Percentiles rank a stretch among this genome's conserved stretches.
Evolutionary conservation across 2,797 vertebrate genomes (phyloP).

Genomic region (Perodicticus potto): DNA sequence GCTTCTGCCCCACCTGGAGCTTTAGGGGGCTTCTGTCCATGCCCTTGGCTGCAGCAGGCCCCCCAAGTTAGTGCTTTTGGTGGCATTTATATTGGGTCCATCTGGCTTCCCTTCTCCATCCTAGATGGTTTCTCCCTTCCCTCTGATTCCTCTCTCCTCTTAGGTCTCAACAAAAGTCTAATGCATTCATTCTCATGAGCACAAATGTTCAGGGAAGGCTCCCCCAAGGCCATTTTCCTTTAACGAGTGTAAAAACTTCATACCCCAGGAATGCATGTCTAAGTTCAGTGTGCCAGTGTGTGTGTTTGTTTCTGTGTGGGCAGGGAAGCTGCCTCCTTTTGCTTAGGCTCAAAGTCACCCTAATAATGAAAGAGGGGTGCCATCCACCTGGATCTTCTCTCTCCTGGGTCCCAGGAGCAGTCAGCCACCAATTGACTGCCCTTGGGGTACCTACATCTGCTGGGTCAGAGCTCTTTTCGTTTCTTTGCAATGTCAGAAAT

Average conservation of each 20-base stretch:
- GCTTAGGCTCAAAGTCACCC: not conserved
- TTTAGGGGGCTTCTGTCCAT: not conserved
- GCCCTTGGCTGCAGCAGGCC: not conserved
- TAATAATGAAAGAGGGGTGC: not conserved
- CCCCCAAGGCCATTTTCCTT: not conserved
- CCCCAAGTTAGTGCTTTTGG: accelerated
- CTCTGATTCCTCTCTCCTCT: not conserved
- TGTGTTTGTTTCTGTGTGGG: not conserved
- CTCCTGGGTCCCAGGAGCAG: not conserved
- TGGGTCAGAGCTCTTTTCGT: not conserved
- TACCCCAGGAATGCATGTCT: not conserved
- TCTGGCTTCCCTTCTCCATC: constrained; percentile 2
- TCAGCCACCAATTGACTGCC: not conserved
- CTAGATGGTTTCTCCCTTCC: not conserved
- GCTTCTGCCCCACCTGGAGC: not conserved
- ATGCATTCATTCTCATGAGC: not conserved
- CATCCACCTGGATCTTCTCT: accelerated
- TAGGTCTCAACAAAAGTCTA: not conserved
- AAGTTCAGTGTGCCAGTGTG: too few relatives aligned
- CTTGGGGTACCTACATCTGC: not conserved
- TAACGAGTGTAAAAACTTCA: not conserved
- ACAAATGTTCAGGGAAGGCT: not conserved
- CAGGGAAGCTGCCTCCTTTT: not conserved
- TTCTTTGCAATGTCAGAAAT: not conserved
- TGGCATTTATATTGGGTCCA: not conserved